Evolutionary conservation across 1,140 invertebrate genomes (phyloP).

Genomic region (Drosophila repleta): DNA sequence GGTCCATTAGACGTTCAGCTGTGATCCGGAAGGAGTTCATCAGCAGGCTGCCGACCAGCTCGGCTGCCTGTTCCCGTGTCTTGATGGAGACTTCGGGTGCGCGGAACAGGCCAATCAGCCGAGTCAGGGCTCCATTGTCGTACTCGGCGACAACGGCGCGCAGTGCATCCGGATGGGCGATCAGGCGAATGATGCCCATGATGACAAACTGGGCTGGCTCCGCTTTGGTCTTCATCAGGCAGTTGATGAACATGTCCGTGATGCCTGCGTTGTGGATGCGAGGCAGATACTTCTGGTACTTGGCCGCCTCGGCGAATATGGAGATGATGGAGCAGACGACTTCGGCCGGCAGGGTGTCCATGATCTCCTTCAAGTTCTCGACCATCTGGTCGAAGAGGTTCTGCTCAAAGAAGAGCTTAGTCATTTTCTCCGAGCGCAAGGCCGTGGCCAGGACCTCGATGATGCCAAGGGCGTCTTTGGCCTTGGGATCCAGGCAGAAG

Average conservation of each 20-base stretch:
- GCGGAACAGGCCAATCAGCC: slow-evolving; percentile 52
- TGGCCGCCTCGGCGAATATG: slow-evolving; percentile 69
- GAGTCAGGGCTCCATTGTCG: slow-evolving; percentile 29
- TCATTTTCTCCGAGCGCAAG: slow-evolving; percentile 71
- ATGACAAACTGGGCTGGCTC: slow-evolving; percentile 59
- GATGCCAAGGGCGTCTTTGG: slow-evolving; percentile 44
- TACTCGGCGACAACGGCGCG: slow-evolving; percentile 57
- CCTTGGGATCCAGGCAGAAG: slow-evolving; percentile 53
- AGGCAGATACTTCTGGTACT: slow-evolving; percentile 55
- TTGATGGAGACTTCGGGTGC: slow-evolving; percentile 52
- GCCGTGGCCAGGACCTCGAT: slow-evolving; percentile 72
- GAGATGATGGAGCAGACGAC: slow-evolving; percentile 62
- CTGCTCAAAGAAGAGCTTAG: slow-evolving; percentile 75
- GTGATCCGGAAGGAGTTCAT: slow-evolving; percentile 52
- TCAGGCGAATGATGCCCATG: slow-evolving; percentile 63
- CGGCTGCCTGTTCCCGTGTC: slow-evolving; percentile 65
- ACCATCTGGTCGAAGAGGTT: slow-evolving; percentile 72
- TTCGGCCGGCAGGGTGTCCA: slow-evolving; percentile 33
- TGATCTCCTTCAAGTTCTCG: slow-evolving; percentile 40
- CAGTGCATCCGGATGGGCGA: slow-evolving; percentile 46
- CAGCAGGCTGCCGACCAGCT: slow-evolving; percentile 58
- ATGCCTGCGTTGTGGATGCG: slow-evolving; percentile 57
- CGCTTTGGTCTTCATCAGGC: slow-evolving; percentile 54
- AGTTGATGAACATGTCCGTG: slow-evolving; percentile 61
- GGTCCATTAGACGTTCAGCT: slow-evolving; percentile 23